phyloP scores from a whole-genome alignment of 2,888 invertebrate genomes.

The Heliconius ethilla region DNA sequence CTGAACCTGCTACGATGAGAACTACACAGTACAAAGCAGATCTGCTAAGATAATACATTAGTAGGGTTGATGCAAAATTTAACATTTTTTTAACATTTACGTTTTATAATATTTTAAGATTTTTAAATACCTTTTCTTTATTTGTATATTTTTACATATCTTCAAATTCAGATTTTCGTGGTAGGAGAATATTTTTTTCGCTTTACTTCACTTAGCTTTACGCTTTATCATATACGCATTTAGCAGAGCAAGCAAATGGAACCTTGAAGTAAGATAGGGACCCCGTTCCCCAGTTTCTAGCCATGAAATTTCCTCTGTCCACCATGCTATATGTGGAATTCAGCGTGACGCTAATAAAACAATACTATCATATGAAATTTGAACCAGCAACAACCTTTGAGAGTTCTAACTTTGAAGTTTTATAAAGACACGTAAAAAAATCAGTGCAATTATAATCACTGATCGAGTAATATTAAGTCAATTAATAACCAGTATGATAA shows the following conservation, averaged over 20 bases:
- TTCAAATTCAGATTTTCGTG: not conserved
- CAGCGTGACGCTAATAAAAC: too few relatives aligned
- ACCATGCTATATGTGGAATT: too few relatives aligned
- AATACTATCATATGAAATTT: too few relatives aligned
- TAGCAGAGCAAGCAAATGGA: not conserved
- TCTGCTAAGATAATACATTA: constrained; percentile 30
- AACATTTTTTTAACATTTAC: not conserved
- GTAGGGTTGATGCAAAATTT: constrained; percentile 33
- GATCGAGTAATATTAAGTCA: not conserved
- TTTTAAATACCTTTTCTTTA: too few relatives aligned
- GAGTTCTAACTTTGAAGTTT: not conserved
- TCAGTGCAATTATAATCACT: not conserved
- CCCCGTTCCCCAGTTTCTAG: not conserved
- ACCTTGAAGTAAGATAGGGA: not conserved
- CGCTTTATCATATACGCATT: too few relatives aligned
- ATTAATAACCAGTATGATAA: not conserved
- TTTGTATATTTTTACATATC: not conserved
- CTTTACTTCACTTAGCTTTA: too few relatives aligned
- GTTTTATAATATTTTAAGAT: not conserved
- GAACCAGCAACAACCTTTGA: not conserved
- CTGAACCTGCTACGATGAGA: constrained; percentile 40
- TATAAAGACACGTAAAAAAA: not conserved
- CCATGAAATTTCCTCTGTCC: too few relatives aligned
- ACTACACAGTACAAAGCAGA: constrained; percentile 41
- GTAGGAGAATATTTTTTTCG: not conserved